Percentiles rank a stretch among this genome's conserved stretches.
Conservation (phyloP, 2,888 invertebrate species). For the Phyllotreta striolata region DNA sequence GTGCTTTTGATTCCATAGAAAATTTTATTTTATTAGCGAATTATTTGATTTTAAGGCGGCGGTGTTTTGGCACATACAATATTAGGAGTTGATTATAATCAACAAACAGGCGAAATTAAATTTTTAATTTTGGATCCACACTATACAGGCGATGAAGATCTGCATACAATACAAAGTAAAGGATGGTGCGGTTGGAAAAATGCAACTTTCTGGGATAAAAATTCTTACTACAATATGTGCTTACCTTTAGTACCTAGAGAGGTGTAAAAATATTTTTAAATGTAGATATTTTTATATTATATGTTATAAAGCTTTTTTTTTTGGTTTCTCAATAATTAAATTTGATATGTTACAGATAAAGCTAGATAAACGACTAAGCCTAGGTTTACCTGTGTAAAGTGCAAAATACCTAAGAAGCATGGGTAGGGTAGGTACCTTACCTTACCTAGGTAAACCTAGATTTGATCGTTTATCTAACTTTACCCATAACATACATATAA, state of each 20-base stretch:
- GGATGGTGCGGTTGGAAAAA: slow-evolving; percentile 99
- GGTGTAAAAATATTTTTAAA: slow-evolving; percentile 53
- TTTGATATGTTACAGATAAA: too few species aligned
- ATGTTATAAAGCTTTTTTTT: slow-evolving; percentile 1
- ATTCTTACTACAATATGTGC: slow-evolving; percentile 96
- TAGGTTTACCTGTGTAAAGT: too few species aligned
- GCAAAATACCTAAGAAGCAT: too few species aligned
- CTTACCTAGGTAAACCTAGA: too few species aligned
- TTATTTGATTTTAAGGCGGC: slow-evolving; percentile 72
- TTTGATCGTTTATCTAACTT: too few species aligned
- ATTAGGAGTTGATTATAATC: slow-evolving; percentile 89
- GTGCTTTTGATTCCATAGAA: slow-evolving; percentile 1
- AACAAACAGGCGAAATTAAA: slow-evolving; percentile 78
- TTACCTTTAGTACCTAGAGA: slow-evolving; percentile 77
- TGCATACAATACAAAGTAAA: slow-evolving; percentile 76
- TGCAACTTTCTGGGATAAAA: slow-evolving; percentile 92
- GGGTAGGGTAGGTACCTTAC: too few species aligned
- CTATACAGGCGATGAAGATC: slow-evolving; percentile 89
- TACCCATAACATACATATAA: too few species aligned
- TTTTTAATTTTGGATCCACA: slow-evolving; percentile 99
- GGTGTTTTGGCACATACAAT: slow-evolving; percentile 98
- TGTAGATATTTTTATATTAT: background rate
- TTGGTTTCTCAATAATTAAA: background rate
- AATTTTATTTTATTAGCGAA: slow-evolving; percentile 10
- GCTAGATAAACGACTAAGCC: too few species aligned